Evolutionary conservation across 1,140 invertebrate species (phyloP), one percentile per base, ranked within the genome.

Genomic region (Manduca sexta): DNA sequence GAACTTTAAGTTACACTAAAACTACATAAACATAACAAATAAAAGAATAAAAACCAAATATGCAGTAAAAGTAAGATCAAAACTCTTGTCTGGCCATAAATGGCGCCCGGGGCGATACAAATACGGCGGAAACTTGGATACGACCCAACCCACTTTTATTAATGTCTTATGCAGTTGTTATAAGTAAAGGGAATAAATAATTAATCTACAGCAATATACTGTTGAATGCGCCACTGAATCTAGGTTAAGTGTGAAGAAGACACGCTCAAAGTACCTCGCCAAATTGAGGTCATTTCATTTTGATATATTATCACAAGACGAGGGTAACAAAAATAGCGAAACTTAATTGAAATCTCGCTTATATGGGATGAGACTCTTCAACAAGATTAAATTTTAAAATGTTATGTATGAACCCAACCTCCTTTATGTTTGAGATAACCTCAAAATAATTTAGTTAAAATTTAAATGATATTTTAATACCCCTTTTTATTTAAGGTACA

Each of bases 121-220:
- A 46, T 31, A 50, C 18, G 14, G 14, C 21, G 8, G n/a, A 60
- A 52, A 63, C 41, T 65, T 72, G 62, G 66, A 61, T 52, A 45
- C 11, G 30, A 26, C 41, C 64, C 57, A 64, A 64, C 41, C 45
- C 29, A 53, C 43, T 52, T 63, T 66, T 62, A 66, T 61, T 59
- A 63, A 67, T 52, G 60, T 62, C 56, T 59, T 46, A 39, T 60
- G 50, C 49, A 61, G 53, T 58, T 41, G 52, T 44, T 46, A 47
- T 57, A 56, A 61, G 51, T 69, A 57, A 61, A 56, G 50, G 62
- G 57, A 67, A 67, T 57, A 65, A 41, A 39, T 64, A 63, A 72
- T 74, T 68, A 67, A 67, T 67, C 51, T 58, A 58, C 45, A 37
- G 51, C 45, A 60, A 26, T 42, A 13, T 12, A 21, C 7, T 5